Base-by-base conservation (phyloP, 2,113 vertebrate species). In the Oreochromis aureus region DNA sequence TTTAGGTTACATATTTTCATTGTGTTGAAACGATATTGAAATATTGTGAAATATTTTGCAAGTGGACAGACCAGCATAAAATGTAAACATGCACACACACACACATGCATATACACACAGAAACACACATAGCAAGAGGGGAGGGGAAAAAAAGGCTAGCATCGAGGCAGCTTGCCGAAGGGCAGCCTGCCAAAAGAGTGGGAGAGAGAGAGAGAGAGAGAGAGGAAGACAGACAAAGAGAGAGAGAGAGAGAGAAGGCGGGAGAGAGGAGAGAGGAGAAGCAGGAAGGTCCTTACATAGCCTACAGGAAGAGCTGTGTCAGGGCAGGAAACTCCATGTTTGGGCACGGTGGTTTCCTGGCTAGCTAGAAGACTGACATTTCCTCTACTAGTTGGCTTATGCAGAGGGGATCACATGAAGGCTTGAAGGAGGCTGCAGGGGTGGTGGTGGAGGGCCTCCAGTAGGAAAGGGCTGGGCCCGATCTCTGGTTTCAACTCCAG, bases 251-350 rank as follows among this genome's bases (percentile, higher is more conserved):
- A 66, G 61, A 81, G 32, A 46, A 27, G 85, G 48, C 91, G 87
- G 92, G 80, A 79, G 82, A 84, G 63, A 61, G 87, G 85, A 86
- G 36, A 69, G 91, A 91, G 32, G 61, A 66, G 61, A 66, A 63
- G 93, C 96, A 97, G 96, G 96, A 97, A 97, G 95, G 91, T 93
- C 97, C 97, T 96, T 97, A 97, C 96, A 97, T 97, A 97, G 96
- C 92, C 95, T 85, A 90, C 96, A 97, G 96, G 96, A 97, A 97
- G 95, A 94, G 92, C 93, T 90, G 93, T 94, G 95, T 96, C 95
- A 95, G 94, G 96, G 66, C 96, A 97, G 96, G 97, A 97, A 97
- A 91, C 89, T 89, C 97, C 97, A 96, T 97, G 88, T 97, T 95
- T 97, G 97, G 97, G 91, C 96, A 94, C 83, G 86, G 95, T 95